Evolutionary conservation across 1,140 invertebrate species (phyloP), one percentile per base, ranked within the genome.

Genomic region (Condylostylus longicornis): DNA sequence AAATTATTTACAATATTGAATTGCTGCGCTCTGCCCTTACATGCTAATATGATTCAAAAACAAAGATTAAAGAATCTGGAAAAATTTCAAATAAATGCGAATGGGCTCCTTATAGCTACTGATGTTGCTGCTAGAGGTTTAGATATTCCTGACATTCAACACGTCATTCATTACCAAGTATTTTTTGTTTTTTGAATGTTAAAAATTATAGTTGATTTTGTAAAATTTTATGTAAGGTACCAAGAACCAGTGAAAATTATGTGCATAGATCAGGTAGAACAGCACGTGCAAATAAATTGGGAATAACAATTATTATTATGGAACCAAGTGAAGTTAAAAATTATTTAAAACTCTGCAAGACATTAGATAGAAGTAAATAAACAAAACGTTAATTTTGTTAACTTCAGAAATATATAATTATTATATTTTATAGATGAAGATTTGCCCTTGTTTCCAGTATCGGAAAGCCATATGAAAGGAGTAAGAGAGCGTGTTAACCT

Each of bases 41-140:
- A 98, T 65, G 88, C 94, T 0, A 83, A 77, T 46, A 95, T 98
- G 93, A 79, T 83, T 28, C 95, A 99, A 53, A 75, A 82, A 50
- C 88, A 95, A 53, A 65, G 96, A 19, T 64, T 98, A 12, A 93
- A 91, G 61, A 97, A 93, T 67, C 67, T 99, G 7, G 94, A 98
- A 55, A 77, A 76, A 44, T 98, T 98, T 66, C 71, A 81, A 40
- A 75, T 77, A 50, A 70, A 75, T 50, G 63, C 71, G 0, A 69
- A 75, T 44, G 77, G 79, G 1, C 46, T 98, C 9, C 60, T 99
- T n/a, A 70, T 99, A 39, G 89, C 95, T 0, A 98, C 94, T 0
- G 95, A 98, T 68, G 91, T 98, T 13, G 95, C 94, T 10, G 91
- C 95, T 0, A 68, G 95, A 42, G 95, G 95, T 28, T 64, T 99